Percentiles rank a stretch among this genome's conserved stretches.
Conservation (phyloP, 2,888 invertebrate genomes). For the Aphodius granarius region DNA sequence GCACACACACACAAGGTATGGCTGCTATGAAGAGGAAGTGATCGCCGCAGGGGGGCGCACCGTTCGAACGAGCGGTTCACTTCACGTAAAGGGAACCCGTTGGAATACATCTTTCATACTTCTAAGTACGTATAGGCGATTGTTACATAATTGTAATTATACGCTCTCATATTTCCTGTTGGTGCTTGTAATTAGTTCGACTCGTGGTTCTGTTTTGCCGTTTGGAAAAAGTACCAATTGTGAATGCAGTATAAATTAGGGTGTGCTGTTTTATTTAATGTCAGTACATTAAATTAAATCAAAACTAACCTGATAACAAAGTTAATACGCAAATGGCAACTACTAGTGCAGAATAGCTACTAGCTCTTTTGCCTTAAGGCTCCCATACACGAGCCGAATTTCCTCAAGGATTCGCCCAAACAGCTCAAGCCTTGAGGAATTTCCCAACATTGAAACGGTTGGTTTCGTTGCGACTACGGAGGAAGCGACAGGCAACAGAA, state of each 20-base stretch:
- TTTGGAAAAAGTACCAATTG: neutral
- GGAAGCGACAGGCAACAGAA: slow-evolving; percentile 19
- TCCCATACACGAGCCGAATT: slow-evolving; percentile 1
- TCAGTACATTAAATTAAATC: no score
- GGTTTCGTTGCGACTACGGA: no score
- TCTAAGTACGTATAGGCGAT: neutral
- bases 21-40: neutral
- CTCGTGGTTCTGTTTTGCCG: neutral
- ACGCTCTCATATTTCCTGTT: neutral
- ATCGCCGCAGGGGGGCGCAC: neutral
- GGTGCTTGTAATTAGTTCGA: neutral
- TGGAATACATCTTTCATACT: neutral
- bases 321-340: slow-evolving; percentile 5
- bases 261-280: neutral
- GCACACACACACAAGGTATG: slow-evolving; percentile 3
- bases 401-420: no score
- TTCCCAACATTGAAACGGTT: slow-evolving; percentile 22
- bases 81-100: neutral
- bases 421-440: no score
- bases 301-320: no score
- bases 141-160: neutral
- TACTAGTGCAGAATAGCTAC: slow-evolving; percentile 30
- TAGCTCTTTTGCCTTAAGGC: no score
- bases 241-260: neutral
- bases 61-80: neutral